Evolutionary conservation across 2,888 invertebrate species (phyloP).

Genomic region (Acrocyrtus sp.): DNA sequence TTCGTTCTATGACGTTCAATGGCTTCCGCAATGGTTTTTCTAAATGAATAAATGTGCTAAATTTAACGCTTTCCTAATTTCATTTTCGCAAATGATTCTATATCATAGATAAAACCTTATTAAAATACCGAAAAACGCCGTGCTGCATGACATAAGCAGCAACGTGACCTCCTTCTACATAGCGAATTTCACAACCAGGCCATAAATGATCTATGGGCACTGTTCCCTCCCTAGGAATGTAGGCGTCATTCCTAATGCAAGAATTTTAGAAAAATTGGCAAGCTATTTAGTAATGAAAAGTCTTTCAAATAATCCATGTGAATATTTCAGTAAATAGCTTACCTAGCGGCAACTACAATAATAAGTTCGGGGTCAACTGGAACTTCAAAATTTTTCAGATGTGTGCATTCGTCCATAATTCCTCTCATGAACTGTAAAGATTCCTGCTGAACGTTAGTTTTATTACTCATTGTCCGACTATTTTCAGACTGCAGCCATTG

Average conservation of each 20-base stretch:
- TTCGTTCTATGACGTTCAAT: conserved; percentile 40
- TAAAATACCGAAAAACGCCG: conserved; percentile 81
- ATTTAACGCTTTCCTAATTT: not conserved
- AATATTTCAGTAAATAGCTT: conserved; percentile 9
- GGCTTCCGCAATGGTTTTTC: conserved; percentile 53
- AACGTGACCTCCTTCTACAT: conserved; percentile 90
- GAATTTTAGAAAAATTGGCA: not conserved
- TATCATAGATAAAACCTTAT: not conserved
- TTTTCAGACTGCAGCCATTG: conserved; percentile 15
- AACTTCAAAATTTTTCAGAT: conserved; percentile 90
- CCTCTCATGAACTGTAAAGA: conserved; percentile 95
- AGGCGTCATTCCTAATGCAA: conserved; percentile 67
- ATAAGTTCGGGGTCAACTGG: conserved; percentile 87
- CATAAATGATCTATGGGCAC: conserved; percentile 87
- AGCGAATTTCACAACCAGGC: conserved; percentile 91
- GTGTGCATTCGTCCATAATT: conserved; percentile 99
- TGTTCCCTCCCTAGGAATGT: conserved; percentile 88
- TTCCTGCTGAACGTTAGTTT: conserved; percentile 68
- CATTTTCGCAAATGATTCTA: not conserved
- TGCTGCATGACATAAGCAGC: conserved; percentile 88
- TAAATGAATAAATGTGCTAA: not conserved
- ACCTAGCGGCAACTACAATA: conserved; percentile 87
- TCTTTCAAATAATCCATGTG: too few relatives aligned
- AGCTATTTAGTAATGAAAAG: not conserved
- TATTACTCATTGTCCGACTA: conserved; percentile 1